phyloP scores from a whole-genome alignment of 2,797 vertebrate species.

The Lithobates sylvaticus region DNA sequence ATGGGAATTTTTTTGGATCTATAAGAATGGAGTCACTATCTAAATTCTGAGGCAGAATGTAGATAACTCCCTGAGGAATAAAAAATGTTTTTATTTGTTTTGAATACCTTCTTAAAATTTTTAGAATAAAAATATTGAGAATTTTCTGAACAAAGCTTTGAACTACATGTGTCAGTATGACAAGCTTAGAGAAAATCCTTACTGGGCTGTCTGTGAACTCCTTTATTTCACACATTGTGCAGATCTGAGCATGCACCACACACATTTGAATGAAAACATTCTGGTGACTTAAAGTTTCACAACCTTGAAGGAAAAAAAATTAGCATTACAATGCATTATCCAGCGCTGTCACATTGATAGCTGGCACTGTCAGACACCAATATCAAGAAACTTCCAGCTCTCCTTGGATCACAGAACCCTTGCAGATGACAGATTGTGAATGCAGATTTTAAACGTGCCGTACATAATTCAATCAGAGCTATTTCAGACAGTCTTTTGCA shows the following conservation, averaged over 20 bases:
- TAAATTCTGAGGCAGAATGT: no score
- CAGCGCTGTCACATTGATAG: constrained; percentile 55
- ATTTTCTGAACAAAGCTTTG: not conserved
- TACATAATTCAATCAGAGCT: constrained; percentile 55
- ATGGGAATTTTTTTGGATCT: no score
- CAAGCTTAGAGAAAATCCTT: not conserved
- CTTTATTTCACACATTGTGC: not conserved
- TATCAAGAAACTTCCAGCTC: constrained; percentile 51
- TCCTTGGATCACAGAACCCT: constrained; percentile 53
- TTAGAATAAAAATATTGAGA: no score
- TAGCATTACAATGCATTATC: constrained; percentile 57
- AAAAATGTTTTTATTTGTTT: no score
- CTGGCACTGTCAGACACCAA: constrained; percentile 56
- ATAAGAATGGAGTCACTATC: no score
- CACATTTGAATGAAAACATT: constrained; percentile 40
- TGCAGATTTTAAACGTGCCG: constrained; percentile 50
- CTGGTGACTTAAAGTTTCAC: constrained; percentile 27
- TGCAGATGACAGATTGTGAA: constrained; percentile 57
- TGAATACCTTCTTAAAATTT: no score
- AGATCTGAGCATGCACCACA: not conserved
- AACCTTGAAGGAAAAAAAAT: constrained; percentile 51
- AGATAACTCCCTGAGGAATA: no score
- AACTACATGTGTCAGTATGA: not conserved
- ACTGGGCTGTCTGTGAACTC: not conserved
- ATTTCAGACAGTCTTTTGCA: constrained; percentile 39